phyloP scores from a whole-genome alignment of 2,113 vertebrate species.

The Saccopteryx bilineata region DNA sequence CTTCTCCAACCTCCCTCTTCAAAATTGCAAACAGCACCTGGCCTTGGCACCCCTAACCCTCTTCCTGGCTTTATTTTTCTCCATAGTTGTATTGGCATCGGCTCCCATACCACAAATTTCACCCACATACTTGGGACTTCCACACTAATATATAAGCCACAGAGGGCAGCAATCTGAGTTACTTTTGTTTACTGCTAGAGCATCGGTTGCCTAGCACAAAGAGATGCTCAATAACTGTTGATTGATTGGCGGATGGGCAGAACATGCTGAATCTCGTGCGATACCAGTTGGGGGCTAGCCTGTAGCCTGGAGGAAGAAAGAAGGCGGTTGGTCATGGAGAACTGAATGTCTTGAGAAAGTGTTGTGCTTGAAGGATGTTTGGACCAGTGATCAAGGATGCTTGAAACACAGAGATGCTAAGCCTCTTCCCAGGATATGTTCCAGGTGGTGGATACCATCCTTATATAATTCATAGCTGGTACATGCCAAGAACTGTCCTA shows the following conservation, averaged over 20 bases:
- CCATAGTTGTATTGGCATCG: neutral
- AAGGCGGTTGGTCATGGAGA: neutral
- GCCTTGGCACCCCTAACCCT: neutral
- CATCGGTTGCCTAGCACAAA: neutral
- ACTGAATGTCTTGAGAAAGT: neutral
- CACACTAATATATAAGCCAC: neutral
- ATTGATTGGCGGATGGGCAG: neutral
- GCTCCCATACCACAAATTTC: neutral
- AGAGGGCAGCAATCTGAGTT: neutral
- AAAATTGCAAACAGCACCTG: neutral
- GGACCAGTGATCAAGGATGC: constrained; percentile 30
- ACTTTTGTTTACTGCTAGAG: neutral
- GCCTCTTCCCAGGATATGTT: neutral
- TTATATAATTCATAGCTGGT: neutral
- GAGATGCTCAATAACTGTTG: neutral
- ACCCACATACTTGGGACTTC: neutral
- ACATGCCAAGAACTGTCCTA: neutral
- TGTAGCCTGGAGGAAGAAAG: neutral
- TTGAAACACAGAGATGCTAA: constrained; percentile 45
- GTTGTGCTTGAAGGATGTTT: neutral
- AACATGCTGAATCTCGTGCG: neutral
- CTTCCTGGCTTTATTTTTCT: neutral
- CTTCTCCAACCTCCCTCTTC: neutral
- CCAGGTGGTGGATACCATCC: neutral
- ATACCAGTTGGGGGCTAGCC: neutral